A percentile compares a stretch with the other conserved stretches of the same genome.
These are phyloP conservation scores for Penelope pileata DNA, from an alignment of 2,113 vertebrate genomes.

Conservation along the genomic window DNA sequence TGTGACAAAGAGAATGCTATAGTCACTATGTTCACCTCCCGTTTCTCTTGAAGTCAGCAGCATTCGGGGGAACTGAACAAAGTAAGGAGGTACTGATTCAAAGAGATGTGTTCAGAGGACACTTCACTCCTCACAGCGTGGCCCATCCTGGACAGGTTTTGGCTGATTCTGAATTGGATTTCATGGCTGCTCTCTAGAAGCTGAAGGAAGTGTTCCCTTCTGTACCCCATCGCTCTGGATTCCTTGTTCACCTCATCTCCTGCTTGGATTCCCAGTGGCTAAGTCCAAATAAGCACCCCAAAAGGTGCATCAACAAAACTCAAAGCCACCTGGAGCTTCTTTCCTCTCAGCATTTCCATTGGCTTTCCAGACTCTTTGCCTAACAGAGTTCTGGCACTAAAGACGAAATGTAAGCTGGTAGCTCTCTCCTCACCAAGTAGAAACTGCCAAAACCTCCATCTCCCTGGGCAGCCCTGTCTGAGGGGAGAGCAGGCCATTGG, in stretches of 20 bases:
- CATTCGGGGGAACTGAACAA: not conserved
- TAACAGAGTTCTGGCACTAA: not conserved
- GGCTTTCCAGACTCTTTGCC: not conserved
- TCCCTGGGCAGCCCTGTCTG: not conserved
- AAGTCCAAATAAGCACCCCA: not conserved
- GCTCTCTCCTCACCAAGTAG: not conserved
- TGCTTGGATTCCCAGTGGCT: not conserved
- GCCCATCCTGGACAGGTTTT: not conserved
- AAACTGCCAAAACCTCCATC: not conserved
- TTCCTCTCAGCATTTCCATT: rapidly evolving
- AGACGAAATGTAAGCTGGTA: not conserved
- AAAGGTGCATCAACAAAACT: not conserved
- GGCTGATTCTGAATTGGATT: not conserved
- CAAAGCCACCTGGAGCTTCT: not conserved
- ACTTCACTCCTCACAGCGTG: no score
- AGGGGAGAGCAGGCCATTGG: not conserved
- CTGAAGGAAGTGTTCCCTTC: no score
- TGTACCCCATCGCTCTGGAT: not conserved
- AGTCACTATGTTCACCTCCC: not conserved
- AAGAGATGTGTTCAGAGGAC: not conserved
- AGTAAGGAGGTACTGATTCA: not conserved
- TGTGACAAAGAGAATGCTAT: not conserved
- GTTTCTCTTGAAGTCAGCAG: not conserved
- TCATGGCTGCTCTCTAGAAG: no score
- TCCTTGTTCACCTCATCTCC: not conserved